Evolutionary conservation across 2,113 vertebrate genomes (phyloP).

Genomic region (Ammodytes dubius): DNA sequence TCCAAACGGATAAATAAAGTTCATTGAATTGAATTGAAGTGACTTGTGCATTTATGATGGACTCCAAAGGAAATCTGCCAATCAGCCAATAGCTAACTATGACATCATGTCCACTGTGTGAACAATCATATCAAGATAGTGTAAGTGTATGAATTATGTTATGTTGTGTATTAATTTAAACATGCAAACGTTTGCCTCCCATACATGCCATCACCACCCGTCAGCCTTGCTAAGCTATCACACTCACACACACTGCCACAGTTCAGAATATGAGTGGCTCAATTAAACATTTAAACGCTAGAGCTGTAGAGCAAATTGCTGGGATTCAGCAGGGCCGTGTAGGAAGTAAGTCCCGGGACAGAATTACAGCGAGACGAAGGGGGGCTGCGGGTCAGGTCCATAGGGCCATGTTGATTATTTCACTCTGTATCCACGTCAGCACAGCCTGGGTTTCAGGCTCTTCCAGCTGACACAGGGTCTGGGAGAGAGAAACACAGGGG

Average conservation of each 20-base stretch:
- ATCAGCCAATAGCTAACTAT: constrained; percentile 13
- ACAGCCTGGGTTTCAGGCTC: constrained; percentile 59
- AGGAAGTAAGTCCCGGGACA: constrained; percentile 73
- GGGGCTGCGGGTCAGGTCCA: constrained; percentile 67
- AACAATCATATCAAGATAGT: constrained; percentile 8
- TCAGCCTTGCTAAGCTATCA: constrained; percentile 10
- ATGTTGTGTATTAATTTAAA: constrained; percentile 30
- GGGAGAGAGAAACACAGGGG: constrained; percentile 63
- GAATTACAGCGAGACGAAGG: constrained; percentile 60
- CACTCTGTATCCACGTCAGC: constrained; percentile 25
- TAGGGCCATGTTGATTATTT: constrained; percentile 55
- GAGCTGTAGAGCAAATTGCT: constrained; percentile 82
- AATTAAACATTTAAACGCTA: constrained; percentile 84
- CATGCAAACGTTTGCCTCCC: constrained; percentile 9
- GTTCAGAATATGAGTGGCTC: constrained; percentile 69
- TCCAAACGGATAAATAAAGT: not conserved
- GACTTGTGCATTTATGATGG: not conserved
- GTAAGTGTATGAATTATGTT: constrained; percentile 27
- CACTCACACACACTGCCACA: constrained; percentile 21
- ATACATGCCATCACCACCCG: constrained; percentile 33
- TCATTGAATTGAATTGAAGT: too few relatives aligned
- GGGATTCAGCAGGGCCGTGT: constrained; percentile 76
- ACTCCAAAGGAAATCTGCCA: not conserved
- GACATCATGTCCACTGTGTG: not conserved
- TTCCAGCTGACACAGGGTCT: constrained; percentile 66